phyloP scores from a whole-genome alignment of 2,888 invertebrate genomes.

The Plutella xylostella region DNA sequence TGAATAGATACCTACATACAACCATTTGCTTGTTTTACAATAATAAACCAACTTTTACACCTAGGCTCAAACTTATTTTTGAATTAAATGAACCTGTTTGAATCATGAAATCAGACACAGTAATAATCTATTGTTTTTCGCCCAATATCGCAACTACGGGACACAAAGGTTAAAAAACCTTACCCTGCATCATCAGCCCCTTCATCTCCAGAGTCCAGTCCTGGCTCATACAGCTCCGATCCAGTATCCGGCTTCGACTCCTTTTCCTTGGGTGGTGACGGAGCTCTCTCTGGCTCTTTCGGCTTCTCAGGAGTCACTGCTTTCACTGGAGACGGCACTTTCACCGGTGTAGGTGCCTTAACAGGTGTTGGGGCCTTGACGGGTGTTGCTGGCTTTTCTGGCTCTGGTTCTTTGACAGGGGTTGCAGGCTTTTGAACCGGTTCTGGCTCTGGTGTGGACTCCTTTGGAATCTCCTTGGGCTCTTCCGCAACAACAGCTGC shows the following conservation, averaged over 20 bases:
- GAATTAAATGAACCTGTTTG: no score
- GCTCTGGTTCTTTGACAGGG: constrained; percentile 8
- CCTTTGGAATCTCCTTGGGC: not conserved
- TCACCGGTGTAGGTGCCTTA: constrained; percentile 3
- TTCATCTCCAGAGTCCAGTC: constrained; percentile 2
- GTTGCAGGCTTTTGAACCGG: constrained; percentile 3
- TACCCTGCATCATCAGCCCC: constrained; percentile 1
- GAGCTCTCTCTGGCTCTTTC: no score
- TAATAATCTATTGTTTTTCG: no score
- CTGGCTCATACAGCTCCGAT: not conserved
- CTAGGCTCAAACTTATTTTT: no score
- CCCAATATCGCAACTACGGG: no score
- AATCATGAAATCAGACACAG: no score
- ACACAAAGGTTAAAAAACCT: no score
- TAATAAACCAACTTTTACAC: no score
- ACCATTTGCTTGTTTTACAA: no score
- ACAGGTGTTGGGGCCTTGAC: not conserved
- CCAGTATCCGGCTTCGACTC: no score
- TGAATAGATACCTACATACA: no score
- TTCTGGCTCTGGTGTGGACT: not conserved
- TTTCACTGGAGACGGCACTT: constrained; percentile 7
- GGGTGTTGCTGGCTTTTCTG: not conserved
- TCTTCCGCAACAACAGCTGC: not conserved
- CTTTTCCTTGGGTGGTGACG: no score
- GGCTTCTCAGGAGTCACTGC: not conserved